A percentile compares a stretch with the other conserved stretches of the same genome.
Conservation (phyloP, 1,140 invertebrate genomes). For the Cydia pomonella region DNA sequence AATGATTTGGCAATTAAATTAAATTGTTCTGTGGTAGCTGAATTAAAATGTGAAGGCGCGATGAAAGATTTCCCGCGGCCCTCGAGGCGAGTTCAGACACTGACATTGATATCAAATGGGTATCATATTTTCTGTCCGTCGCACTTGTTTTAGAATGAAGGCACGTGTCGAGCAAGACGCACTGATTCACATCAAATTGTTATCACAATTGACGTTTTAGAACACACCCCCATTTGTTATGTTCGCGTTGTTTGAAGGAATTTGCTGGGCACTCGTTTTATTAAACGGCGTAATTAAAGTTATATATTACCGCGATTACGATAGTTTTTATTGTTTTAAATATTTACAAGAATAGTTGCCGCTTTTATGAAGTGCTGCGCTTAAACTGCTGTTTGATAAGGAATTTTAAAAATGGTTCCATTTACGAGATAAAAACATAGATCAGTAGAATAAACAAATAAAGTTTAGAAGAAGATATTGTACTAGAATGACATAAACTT, state of each 20-base stretch:
- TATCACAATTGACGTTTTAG: slow-evolving; percentile 26
- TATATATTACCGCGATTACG: slow-evolving; percentile 23
- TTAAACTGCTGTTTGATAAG: neutral
- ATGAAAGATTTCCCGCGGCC: slow-evolving; percentile 59
- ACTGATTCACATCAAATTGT: neutral
- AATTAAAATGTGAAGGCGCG: slow-evolving; percentile 72
- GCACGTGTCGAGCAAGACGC: neutral
- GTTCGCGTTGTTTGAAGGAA: slow-evolving; percentile 42
- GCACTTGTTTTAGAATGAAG: neutral
- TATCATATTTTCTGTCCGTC: neutral
- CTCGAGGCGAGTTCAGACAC: slow-evolving; percentile 11
- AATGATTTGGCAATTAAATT: slow-evolving; percentile 81
- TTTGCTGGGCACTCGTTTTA: slow-evolving; percentile 39
- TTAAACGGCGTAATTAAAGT: slow-evolving; percentile 25
- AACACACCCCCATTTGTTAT: slow-evolving; percentile 56
- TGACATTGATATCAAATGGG: slow-evolving; percentile 34
- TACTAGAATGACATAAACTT: too few relatives aligned
- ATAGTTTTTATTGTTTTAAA: slow-evolving; percentile 20
- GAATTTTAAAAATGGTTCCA: neutral
- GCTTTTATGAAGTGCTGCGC: neutral
- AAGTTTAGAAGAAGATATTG: too few relatives aligned
- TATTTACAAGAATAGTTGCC: slow-evolving; percentile 16
- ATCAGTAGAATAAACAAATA: neutral
- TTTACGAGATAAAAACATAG: neutral
- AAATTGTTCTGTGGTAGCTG: slow-evolving; percentile 77